These are phyloP conservation scores for Centrocercus urophasianus DNA, from an alignment of 2,113 vertebrate genomes.

Conservation along the genomic window DNA sequence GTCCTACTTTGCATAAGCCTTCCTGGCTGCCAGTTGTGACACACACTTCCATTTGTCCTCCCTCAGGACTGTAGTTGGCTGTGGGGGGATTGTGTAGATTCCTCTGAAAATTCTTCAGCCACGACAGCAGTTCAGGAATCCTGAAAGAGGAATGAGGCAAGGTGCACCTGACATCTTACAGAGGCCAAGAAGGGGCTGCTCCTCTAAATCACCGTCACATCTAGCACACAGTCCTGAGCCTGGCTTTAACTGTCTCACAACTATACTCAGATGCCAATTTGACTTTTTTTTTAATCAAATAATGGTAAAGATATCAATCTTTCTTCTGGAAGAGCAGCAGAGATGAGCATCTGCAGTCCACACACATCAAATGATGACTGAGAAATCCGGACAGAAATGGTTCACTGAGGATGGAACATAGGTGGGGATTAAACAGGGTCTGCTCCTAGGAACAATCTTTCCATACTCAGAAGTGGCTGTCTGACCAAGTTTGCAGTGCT, in stretches of 20 bases:
- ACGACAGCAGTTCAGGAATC: constrained; percentile 90
- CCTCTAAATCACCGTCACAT: neutral
- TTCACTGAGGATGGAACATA: neutral
- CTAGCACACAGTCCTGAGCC: neutral
- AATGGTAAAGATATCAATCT: neutral
- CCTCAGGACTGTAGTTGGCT: constrained; percentile 73
- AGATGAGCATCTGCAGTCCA: neutral
- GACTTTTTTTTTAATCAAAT: neutral
- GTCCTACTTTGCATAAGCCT: constrained; percentile 91
- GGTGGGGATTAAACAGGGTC: neutral
- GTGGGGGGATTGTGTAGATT: constrained; percentile 89
- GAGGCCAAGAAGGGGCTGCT: neutral
- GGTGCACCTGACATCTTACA: neutral
- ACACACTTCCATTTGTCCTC: constrained; percentile 91
- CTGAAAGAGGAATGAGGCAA: constrained; percentile 73
- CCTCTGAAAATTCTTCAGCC: constrained; percentile 91
- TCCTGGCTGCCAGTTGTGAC: constrained; percentile 93
- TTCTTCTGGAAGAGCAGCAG: neutral
- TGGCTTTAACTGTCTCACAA: neutral
- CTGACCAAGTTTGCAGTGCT: neutral
- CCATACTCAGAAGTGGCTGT: neutral
- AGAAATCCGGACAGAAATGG: neutral
- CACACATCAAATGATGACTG: neutral
- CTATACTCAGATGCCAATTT: neutral
- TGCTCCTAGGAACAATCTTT: neutral